These are phyloP conservation scores for Synergus gifuensis DNA, from an alignment of 2,888 invertebrate genomes.

Conservation along the genomic window DNA sequence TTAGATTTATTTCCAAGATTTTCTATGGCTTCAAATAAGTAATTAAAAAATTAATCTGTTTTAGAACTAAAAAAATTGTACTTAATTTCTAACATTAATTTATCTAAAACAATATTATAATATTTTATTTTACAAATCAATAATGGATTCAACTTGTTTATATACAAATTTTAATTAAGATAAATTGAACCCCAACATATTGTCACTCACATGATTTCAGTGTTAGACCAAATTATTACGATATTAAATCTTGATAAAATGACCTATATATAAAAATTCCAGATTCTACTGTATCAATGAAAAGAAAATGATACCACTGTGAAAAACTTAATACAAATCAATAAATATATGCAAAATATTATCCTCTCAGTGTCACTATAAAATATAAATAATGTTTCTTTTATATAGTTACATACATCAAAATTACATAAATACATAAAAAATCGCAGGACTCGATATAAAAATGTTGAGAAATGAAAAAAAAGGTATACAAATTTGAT, in stretches of 20 bases:
- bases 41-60: too few relatives aligned
- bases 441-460: background rate
- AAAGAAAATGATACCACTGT: background rate
- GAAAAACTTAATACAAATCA: background rate
- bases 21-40: background rate
- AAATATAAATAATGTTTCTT: too few relatives aligned
- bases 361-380: too few relatives aligned
- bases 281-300: background rate
- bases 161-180: too few relatives aligned
- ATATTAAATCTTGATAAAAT: background rate
- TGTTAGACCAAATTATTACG: background rate
- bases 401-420: too few relatives aligned
- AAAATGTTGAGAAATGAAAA: background rate
- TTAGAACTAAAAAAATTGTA: too few relatives aligned
- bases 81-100: too few relatives aligned
- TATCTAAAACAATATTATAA: too few relatives aligned
- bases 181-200: too few relatives aligned
- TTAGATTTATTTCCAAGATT: background rate
- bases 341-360: background rate
- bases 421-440: background rate
- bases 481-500: slow-evolving; percentile 9
- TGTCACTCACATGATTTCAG: too few relatives aligned
- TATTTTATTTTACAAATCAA: too few relatives aligned
- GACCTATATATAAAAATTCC: background rate
- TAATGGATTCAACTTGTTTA: too few relatives aligned